Base-by-base conservation (phyloP, 2,888 invertebrate genomes). In the Eupeodes luniger region DNA sequence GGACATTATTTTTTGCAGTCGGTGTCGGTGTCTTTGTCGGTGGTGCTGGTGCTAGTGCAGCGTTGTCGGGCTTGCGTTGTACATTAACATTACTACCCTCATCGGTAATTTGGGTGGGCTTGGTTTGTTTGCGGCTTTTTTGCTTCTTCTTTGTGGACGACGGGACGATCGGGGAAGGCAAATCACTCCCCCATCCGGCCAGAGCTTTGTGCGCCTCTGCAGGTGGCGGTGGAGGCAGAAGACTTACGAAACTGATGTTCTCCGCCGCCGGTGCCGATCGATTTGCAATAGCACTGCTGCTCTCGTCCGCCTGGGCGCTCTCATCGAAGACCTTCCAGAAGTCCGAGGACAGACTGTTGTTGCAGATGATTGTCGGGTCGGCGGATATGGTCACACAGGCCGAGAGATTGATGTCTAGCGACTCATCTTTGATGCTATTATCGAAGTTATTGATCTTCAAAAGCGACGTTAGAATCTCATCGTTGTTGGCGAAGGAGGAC, bases 381-480 rank as follows among this genome's bases (percentile, higher is more conserved):
- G 90, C 83, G 70, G 91, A 92, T 66, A 93, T 93, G 3, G 93
- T 93, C 36, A 93, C 93, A 81, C 93, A 93, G 40, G 93, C 93
- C 59, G 93, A 93, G 49, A 90, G 70, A 91, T 93, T 89, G 81
- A 93, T 93, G 89, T 93, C 93, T 84, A 93, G 89, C 62, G 93
- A 93, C 83, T 93, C 93, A 78, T 93, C 93, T 88, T 93, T 93
- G 27, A 93, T 93, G 89, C 92, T 93, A 64, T 93, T 93, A 89
- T 93, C 93, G 61, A 93, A 93, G 72, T 93, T 93, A 70, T 93
- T 93, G 81, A 92, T 92, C 69, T 93, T 92, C 78, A 93, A 84
- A 74, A 93, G 90, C 5, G 93, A 91, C 76, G 92, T 92, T 9
- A 93, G 90, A 72, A 93, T 93, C 85, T 93, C 93, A 86, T 93